phyloP scores from a whole-genome alignment of 2,113 vertebrate species.

The Leucosticte australis region DNA sequence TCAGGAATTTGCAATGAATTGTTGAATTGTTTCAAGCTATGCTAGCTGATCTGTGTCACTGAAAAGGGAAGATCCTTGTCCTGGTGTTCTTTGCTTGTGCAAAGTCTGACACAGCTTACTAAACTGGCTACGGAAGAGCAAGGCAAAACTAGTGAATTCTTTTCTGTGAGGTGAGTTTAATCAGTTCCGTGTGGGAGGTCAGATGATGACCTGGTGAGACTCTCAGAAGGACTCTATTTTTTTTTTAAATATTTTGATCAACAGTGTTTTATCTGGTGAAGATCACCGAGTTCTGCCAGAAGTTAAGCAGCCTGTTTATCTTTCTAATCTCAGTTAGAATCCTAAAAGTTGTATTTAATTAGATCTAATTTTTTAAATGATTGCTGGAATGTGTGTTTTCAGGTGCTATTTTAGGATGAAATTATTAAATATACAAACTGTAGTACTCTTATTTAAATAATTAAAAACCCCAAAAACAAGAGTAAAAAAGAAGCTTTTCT shows the following conservation, averaged over 20 bases:
- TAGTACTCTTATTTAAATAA: neutral
- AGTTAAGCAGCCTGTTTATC: neutral
- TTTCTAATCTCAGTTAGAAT: neutral
- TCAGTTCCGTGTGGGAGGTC: neutral
- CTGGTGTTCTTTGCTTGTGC: neutral
- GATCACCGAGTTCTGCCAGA: neutral
- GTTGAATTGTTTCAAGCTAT: neutral
- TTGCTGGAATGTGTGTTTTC: neutral
- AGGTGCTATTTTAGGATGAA: neutral
- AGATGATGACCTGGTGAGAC: neutral
- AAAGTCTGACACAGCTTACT: neutral
- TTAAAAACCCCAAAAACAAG: accelerated
- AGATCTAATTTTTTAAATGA: neutral
- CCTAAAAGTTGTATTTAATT: neutral
- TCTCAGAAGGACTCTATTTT: neutral
- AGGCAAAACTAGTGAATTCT: neutral
- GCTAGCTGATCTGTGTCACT: neutral
- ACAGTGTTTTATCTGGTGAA: neutral
- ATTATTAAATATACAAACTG: neutral
- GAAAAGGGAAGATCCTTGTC: neutral
- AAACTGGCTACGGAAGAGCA: neutral
- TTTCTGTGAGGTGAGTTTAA: neutral
- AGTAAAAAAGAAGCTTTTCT: neutral
- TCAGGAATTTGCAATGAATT: neutral
- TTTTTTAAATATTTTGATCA: neutral